Base-by-base conservation (phyloP, 2,888 invertebrate species). In the Villa cingulata region DNA sequence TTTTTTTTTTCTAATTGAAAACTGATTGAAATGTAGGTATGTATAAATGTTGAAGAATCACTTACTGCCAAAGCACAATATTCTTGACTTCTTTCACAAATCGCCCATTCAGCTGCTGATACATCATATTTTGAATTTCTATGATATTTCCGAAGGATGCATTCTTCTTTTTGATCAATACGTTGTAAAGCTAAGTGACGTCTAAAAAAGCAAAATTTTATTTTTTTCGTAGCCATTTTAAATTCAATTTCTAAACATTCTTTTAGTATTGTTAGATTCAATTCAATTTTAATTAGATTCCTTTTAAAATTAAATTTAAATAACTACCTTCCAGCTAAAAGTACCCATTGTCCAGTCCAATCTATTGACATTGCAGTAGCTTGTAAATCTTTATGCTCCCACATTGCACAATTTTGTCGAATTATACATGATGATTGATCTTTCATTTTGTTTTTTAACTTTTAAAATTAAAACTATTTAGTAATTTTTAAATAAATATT, bases 281-380 rank as follows among this genome's bases (percentile, higher is more conserved):
- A n/a, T n/a, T n/a, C n/a, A n/a, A n/a, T n/a, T n/a, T n/a, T n/a
- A n/a, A n/a, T n/a, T n/a, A n/a, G n/a, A n/a, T n/a, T n/a, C n/a
- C n/a, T n/a, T n/a, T n/a, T n/a, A n/a, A n/a, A n/a, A n/a, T n/a
- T n/a, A n/a, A 18, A 15, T 34, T 17, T 12, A 41, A 5, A 5
- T 40, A 12, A 43, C 36, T 37, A 57, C 57, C 58, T 61, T 73
- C 92, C 91, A 17, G 91, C 91, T 53, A 94, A 71, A 44, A 94
- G 71, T 39, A 89, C 86, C 72, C 82, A 86, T 59, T 82, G 81
- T 1, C 92, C 92, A 6, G 85, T 80, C 62, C 79, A 82, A 68
- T 90, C 88, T 37, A 94, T 82, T 49, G 91, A 87, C 90, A 94
- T 92, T 17, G 90, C 86, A 60, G 86, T 91, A 5, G 92, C 92